Evolutionary conservation across 2,888 invertebrate genomes (phyloP).

Genomic region (Gibbula magus): DNA sequence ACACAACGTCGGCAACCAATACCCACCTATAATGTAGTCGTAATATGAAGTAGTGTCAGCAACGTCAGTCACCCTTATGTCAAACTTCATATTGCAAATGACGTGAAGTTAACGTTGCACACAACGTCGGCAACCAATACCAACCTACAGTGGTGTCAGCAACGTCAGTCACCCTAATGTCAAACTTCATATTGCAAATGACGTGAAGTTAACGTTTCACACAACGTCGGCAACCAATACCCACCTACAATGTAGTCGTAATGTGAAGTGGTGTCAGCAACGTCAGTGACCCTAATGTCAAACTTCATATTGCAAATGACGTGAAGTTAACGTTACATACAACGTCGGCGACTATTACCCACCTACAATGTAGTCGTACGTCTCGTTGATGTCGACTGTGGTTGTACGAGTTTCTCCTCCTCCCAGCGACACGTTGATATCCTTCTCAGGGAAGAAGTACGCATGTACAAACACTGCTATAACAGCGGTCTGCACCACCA

Average conservation of each 20-base stretch:
- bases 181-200: too few relatives aligned
- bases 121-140: neutral
- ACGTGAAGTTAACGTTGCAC: neutral
- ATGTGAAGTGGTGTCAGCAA: too few relatives aligned
- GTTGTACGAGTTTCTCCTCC: neutral
- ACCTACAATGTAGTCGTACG: slow-evolving; percentile 29
- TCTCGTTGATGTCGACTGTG: slow-evolving; percentile 2
- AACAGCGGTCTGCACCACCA: neutral
- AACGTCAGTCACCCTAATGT: neutral
- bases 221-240: too few relatives aligned
- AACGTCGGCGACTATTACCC: neutral
- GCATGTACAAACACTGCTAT: slow-evolving; percentile 1
- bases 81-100: neutral
- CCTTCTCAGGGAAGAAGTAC: neutral
- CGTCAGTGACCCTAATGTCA: neutral
- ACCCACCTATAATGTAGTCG: too few relatives aligned
- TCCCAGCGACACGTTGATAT: neutral
- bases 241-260: too few relatives aligned
- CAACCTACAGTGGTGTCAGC: slow-evolving; percentile 10
- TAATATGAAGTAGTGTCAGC: too few relatives aligned
- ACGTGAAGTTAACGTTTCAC: too few relatives aligned
- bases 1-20: too few relatives aligned
- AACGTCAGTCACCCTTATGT: neutral
- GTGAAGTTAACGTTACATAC: neutral
- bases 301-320: neutral